phyloP scores from a whole-genome alignment of 2,888 invertebrate species.

The Salticus scenicus region DNA sequence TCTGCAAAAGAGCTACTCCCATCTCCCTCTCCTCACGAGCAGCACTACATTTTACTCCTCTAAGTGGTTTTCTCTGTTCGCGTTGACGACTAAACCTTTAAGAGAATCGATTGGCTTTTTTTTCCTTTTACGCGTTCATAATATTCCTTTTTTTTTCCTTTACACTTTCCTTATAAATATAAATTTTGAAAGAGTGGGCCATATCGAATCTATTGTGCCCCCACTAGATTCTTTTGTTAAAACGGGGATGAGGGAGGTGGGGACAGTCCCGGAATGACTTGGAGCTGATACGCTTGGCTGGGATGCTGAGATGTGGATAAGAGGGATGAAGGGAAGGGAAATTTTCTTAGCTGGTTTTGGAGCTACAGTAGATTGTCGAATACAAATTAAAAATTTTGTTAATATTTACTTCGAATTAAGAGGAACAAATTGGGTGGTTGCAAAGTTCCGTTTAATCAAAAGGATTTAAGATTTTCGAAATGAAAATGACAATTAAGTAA shows the following conservation, averaged over 20 bases:
- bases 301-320: slow-evolving; percentile 7
- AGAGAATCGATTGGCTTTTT: slow-evolving; percentile 53
- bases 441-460: slow-evolving; percentile 39
- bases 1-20: slow-evolving; percentile 55
- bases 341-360: neutral
- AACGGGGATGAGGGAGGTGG: neutral
- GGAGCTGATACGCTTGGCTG: slow-evolving; percentile 20
- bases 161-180: slow-evolving; percentile 29
- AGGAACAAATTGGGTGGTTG: slow-evolving; percentile 47
- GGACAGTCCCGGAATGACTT: slow-evolving; percentile 7
- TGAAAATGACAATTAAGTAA: neutral
- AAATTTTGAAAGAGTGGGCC: slow-evolving; percentile 48
- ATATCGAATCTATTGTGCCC: slow-evolving; percentile 24
- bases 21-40: slow-evolving; percentile 2
- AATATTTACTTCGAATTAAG: slow-evolving; percentile 56
- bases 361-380: slow-evolving; percentile 14
- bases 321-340: neutral
- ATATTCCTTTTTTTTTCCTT: slow-evolving; percentile 18
- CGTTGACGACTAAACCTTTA: slow-evolving; percentile 68
- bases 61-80: slow-evolving; percentile 69
- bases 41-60: slow-evolving; percentile 60
- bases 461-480: neutral
- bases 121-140: slow-evolving; percentile 2
- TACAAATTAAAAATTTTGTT: slow-evolving; percentile 64
- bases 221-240: slow-evolving; percentile 61